Evolutionary conservation across 53 echinoderm and acorn worm genomes (phyloP).

Genomic region (Patiria pectinifera): DNA sequence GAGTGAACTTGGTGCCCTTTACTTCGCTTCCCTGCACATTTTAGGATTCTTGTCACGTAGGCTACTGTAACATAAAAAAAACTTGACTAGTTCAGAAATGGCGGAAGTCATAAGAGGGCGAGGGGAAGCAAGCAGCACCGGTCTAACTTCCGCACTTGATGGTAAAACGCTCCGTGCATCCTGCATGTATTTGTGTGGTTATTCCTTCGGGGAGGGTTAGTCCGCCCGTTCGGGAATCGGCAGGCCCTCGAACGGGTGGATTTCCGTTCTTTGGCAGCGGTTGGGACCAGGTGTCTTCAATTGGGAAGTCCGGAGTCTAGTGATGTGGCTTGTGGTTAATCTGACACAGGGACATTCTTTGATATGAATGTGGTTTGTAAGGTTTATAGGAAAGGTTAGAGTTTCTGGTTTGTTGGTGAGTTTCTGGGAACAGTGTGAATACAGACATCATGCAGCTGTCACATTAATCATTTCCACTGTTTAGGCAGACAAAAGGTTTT

Average conservation of each 20-base stretch:
- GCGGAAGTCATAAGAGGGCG: background rate
- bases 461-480: too few species aligned
- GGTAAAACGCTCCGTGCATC: constrained; percentile 6
- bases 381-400: background rate
- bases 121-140: constrained; percentile 25
- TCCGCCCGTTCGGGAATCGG: constrained; percentile 22
- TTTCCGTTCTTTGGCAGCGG: constrained; percentile 20
- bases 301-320: background rate
- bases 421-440: too few species aligned
- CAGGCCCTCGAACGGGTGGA: background rate
- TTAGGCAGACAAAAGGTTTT: too few species aligned
- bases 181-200: background rate
- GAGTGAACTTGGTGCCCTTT: background rate
- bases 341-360: background rate
- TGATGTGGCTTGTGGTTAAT: background rate
- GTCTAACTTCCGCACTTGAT: constrained; percentile 13
- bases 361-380: background rate
- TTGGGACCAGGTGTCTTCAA: constrained; percentile 16
- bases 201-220: background rate
- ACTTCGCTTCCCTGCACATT: background rate
- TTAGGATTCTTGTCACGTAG: background rate
- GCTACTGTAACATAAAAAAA: background rate
- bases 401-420: background rate
- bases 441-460: too few species aligned
- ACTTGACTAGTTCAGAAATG: background rate